Base-by-base conservation (phyloP, 2,888 invertebrate genomes). In the Dolichomitus sp. region DNA sequence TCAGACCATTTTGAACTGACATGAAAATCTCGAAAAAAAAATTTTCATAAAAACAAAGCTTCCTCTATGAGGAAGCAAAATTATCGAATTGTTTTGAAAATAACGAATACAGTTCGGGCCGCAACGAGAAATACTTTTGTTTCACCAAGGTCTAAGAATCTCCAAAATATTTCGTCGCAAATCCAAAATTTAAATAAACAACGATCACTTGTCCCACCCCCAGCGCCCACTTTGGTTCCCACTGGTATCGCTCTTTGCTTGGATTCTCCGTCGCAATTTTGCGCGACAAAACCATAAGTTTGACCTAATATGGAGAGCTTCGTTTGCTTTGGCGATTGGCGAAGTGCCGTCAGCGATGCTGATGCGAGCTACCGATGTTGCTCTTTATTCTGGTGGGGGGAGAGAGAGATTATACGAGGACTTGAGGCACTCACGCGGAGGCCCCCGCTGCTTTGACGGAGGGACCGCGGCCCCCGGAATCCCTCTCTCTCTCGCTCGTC, bases 261-360 rank as follows among this genome's bases (percentile, higher is more conserved):
- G 72, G 85, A 74, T 85, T 83, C 74, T 73, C 57, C 70, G 78
- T 75, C 77, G 82, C 54, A 70, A 27, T 87, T 89, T 87, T 76
- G 78, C 89, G 90, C 90, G 90, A 92, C 91, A 93, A 93, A 92
- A 91, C 89, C 91, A 91, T 90, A 91, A 91, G 92, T 92, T 93
- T 93, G 90, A 91, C 93, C 93, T 93, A 93, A 93, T 93, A 93
- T 93, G 93, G 93, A 88, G 89, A 86, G 83, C 81, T 76, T 81
- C 80, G 85, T 80, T 65, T 68, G 61, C 61, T 79, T 75, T 68
- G 73, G 77, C 73, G 52, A 78, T 80, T 77, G 77, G 81, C 50
- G 48, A 82, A 82, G 63, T 69, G 80, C 80, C 80, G 80, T 73
- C 80, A 83, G 76, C 77, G 75, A 68, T 80, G 79, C 52, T 66